A percentile compares a stretch with the other conserved stretches of the same genome.
These are phyloP conservation scores for Watsonalla cultraria DNA, from an alignment of 2,888 invertebrate genomes.

Conservation along the genomic window DNA sequence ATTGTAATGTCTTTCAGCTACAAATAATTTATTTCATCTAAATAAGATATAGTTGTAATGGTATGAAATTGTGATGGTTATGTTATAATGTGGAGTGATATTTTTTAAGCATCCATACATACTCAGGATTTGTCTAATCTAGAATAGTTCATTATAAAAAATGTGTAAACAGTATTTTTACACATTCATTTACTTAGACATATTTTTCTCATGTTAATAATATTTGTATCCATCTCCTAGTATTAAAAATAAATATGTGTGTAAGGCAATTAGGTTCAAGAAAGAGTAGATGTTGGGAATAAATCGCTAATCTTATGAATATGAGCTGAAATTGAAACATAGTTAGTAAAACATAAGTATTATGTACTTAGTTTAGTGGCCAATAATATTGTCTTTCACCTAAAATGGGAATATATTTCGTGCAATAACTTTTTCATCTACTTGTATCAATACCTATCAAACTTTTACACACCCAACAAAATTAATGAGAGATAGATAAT, in stretches of 20 bases:
- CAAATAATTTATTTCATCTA: conserved; percentile 1
- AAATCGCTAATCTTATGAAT: conserved; percentile 75
- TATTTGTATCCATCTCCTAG: not conserved
- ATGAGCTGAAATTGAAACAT: conserved; percentile 62
- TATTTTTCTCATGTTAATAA: not conserved
- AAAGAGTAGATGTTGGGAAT: conserved; percentile 29
- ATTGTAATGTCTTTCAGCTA: conserved; percentile 9
- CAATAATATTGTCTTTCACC: not conserved
- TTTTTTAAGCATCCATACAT: not conserved
- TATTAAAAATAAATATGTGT: not conserved
- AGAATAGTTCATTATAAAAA: not conserved
- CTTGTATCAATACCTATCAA: no score
- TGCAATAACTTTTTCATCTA: no score
- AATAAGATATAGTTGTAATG: not conserved
- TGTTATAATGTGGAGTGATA: not conserved
- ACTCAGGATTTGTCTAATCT: not conserved
- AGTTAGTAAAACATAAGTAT: conserved; percentile 26
- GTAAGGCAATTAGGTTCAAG: not conserved
- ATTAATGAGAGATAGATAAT: not conserved
- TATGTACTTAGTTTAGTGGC: conserved; percentile 19
- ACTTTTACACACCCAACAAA: no score
- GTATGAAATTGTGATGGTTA: not conserved
- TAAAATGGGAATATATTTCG: no score
- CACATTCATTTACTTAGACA: not conserved
- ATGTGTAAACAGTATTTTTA: not conserved